Percentiles rank a stretch among this genome's conserved stretches.
phyloP scores from a whole-genome alignment of 2,113 vertebrate species.

The Heterochromis multidens region DNA sequence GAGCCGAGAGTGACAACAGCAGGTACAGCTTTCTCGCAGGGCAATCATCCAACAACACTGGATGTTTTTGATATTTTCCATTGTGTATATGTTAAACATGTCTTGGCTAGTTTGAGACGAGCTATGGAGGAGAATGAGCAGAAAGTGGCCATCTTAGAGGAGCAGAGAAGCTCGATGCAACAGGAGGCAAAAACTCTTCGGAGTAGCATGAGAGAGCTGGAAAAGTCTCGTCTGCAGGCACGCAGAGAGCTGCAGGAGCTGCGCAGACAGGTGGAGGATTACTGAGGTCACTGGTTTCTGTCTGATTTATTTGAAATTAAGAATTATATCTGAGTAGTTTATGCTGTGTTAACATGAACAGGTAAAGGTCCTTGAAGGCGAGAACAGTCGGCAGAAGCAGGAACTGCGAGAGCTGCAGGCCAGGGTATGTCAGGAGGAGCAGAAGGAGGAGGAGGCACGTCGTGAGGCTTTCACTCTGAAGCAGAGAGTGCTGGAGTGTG shows the following conservation, averaged over 20 bases:
- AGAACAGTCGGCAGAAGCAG: conserved; percentile 65
- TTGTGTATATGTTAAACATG: not conserved
- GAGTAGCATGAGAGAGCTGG: conserved; percentile 69
- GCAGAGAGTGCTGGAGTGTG: conserved; percentile 67
- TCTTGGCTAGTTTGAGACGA: conserved; percentile 70
- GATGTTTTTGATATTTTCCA: not conserved
- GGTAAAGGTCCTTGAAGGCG: conserved; percentile 77
- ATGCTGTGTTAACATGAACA: conserved; percentile 34
- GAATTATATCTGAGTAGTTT: not conserved
- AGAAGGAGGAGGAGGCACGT: conserved; percentile 67
- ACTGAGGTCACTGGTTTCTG: not conserved
- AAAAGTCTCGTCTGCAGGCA: conserved; percentile 66
- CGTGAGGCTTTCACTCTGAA: conserved; percentile 64
- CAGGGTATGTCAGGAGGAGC: conserved; percentile 66
- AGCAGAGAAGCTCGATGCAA: conserved; percentile 62
- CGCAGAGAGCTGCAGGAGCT: conserved; percentile 77
- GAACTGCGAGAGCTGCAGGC: conserved; percentile 75
- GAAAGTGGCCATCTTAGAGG: conserved; percentile 71
- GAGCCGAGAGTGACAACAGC: conserved; percentile 78
- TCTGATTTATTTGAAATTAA: conserved; percentile 5
- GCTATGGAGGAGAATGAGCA: conserved; percentile 77
- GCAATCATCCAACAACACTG: not conserved
- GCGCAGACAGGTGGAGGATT: conserved; percentile 75
- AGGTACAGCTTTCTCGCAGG: conserved; percentile 63
- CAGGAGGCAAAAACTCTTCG: conserved; percentile 70